A percentile compares a stretch with the other conserved stretches of the same genome.
phyloP scores from a whole-genome alignment of 2,888 invertebrate genomes.

The Arge pagana region DNA sequence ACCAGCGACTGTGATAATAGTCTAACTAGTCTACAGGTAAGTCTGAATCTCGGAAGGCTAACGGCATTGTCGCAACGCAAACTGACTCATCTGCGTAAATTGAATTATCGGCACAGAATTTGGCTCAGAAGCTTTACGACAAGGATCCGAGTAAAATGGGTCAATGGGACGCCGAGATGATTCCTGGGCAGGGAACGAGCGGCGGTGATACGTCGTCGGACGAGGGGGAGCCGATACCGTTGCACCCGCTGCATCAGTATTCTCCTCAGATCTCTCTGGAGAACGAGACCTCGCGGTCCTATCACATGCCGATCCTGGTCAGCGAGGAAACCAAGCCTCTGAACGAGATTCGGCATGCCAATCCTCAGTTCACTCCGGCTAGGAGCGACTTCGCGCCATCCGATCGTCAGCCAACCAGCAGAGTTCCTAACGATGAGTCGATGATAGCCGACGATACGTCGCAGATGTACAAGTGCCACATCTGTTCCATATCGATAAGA shows the following conservation, averaged over 20 bases:
- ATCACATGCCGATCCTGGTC: slow-evolving; percentile 42
- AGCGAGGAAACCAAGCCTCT: slow-evolving; percentile 39
- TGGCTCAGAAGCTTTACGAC: slow-evolving; percentile 80
- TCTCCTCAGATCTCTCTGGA: slow-evolving; percentile 31
- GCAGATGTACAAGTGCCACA: slow-evolving; percentile 47
- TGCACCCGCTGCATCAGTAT: slow-evolving; percentile 41
- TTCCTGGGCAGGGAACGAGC: slow-evolving; percentile 51
- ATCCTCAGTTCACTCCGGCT: slow-evolving; percentile 36
- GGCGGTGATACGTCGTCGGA: slow-evolving; percentile 65
- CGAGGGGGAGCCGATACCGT: slow-evolving; percentile 57
- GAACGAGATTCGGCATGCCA: slow-evolving; percentile 34
- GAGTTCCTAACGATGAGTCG: slow-evolving; percentile 6
- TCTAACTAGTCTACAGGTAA: slow-evolving; percentile 79
- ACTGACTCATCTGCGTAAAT: too few relatives aligned
- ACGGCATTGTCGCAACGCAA: too few relatives aligned
- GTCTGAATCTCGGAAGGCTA: slow-evolving; percentile 24
- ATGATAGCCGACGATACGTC: background rate
- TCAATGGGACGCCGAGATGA: slow-evolving; percentile 62
- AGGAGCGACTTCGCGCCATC: slow-evolving; percentile 11
- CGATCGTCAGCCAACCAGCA: slow-evolving; percentile 24
- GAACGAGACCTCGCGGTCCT: slow-evolving; percentile 39
- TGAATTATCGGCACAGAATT: slow-evolving; percentile 68
- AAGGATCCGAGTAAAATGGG: slow-evolving; percentile 81
- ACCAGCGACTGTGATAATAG: slow-evolving; percentile 96
- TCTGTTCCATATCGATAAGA: slow-evolving; percentile 44